Conservation (phyloP, 2,888 invertebrate genomes). For the Cephus spinipes region DNA sequence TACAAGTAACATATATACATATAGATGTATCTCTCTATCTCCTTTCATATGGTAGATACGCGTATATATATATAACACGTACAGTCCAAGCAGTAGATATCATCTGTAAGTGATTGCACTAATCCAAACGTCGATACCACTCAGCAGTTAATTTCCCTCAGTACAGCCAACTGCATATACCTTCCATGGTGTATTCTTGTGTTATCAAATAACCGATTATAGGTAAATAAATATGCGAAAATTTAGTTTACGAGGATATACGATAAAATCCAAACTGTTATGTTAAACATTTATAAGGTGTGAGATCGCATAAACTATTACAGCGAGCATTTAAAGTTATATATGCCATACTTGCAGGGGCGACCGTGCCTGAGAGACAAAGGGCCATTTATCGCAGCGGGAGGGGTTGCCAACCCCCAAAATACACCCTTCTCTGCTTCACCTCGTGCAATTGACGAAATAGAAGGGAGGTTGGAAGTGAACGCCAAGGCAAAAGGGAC, state of each 20-base stretch:
- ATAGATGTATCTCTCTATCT: background rate
- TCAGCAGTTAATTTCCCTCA: background rate
- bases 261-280: background rate
- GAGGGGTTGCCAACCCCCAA: background rate
- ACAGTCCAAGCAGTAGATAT: background rate
- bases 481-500: constrained; percentile 12
- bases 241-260: background rate
- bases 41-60: background rate
- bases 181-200: background rate
- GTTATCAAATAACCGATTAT: background rate
- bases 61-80: background rate
- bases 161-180: background rate
- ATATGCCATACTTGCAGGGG: background rate
- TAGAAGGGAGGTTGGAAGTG: constrained; percentile 3
- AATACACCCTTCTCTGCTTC: background rate
- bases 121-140: constrained; percentile 6
- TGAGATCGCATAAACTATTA: background rate
- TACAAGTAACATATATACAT: background rate
- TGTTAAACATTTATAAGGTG: background rate
- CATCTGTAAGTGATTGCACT: background rate
- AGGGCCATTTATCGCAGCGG: constrained; percentile 19
- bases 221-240: background rate
- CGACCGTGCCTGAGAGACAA: constrained; percentile 8
- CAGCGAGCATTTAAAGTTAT: background rate
- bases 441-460: background rate